A percentile compares a stretch with the other conserved stretches of the same genome.
phyloP scores from a whole-genome alignment of 2,888 invertebrate genomes.

The Xylophagus ater region DNA sequence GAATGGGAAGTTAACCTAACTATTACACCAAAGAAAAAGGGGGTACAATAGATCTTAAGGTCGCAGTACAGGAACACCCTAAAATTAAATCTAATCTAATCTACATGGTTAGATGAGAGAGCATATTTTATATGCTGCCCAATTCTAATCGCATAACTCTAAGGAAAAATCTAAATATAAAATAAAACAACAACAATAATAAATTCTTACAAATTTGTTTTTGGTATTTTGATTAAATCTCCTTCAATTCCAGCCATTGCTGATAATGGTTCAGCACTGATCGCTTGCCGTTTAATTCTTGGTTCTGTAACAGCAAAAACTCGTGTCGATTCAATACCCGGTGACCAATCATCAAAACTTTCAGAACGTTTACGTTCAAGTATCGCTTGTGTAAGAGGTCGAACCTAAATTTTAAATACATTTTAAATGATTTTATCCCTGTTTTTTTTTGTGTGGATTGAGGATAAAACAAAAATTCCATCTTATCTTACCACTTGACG shows the following conservation, averaged over 20 bases:
- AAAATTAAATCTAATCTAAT: no score
- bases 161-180: constrained; percentile 14
- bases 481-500: constrained; percentile 62
- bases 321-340: constrained; percentile 46
- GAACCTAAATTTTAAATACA: constrained; percentile 24
- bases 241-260: constrained; percentile 43
- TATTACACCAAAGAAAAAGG: no score
- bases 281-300: constrained; percentile 50
- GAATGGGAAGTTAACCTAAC: no score
- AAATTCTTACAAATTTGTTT: constrained; percentile 50
- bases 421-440: no score
- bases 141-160: background rate
- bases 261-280: constrained; percentile 68
- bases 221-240: constrained; percentile 57
- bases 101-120: no score
- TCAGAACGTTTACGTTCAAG: constrained; percentile 43
- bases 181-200: constrained; percentile 8
- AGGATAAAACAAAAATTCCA: no score
- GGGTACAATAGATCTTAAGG: no score
- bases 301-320: constrained; percentile 45
- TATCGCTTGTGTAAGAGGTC: constrained; percentile 56
- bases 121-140: background rate
- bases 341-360: constrained; percentile 40
- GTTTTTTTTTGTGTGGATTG: background rate
- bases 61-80: no score